These are phyloP conservation scores for Spodoptera littoralis DNA, from an alignment of 2,888 invertebrate genomes.

Conservation along the genomic window DNA sequence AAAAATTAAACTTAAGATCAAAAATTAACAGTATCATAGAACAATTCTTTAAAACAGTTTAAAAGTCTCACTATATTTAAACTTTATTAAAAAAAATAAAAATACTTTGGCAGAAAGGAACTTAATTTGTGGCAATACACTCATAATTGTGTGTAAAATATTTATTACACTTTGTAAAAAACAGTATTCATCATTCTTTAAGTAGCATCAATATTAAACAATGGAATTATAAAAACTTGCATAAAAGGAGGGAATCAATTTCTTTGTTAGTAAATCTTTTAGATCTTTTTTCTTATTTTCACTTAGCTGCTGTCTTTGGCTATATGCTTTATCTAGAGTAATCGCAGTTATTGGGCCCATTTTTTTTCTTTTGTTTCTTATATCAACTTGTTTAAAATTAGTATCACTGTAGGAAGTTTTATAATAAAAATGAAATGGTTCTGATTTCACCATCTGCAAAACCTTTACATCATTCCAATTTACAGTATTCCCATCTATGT, in stretches of 20 bases:
- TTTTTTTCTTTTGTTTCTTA: slow-evolving; percentile 44
- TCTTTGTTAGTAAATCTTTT: slow-evolving; percentile 6
- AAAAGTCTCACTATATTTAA: too few species aligned
- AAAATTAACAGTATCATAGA: too few species aligned
- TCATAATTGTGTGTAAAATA: too few species aligned
- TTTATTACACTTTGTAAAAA: too few species aligned
- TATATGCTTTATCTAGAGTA: slow-evolving; percentile 14
- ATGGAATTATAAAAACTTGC: slow-evolving; percentile 12
- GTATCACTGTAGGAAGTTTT: slow-evolving; percentile 44
- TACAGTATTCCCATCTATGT: slow-evolving; percentile 38
- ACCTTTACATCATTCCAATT: slow-evolving; percentile 51
- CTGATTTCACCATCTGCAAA: slow-evolving; percentile 20
- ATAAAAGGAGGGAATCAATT: slow-evolving; percentile 11
- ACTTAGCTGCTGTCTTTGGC: slow-evolving; percentile 13
- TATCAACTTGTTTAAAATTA: slow-evolving; percentile 35
- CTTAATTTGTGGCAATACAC: too few species aligned
- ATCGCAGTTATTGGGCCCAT: slow-evolving; percentile 10
- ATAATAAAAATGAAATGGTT: slow-evolving; percentile 26
- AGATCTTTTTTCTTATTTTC: too few species aligned
- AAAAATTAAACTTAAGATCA: too few species aligned
- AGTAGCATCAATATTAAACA: slow-evolving; percentile 1
- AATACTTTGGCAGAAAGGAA: too few species aligned
- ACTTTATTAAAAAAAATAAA: too few species aligned
- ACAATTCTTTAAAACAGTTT: too few species aligned
- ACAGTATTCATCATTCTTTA: too few species aligned